phyloP scores from a whole-genome alignment of 2,113 vertebrate species.

The Microtus pennsylvanicus region DNA sequence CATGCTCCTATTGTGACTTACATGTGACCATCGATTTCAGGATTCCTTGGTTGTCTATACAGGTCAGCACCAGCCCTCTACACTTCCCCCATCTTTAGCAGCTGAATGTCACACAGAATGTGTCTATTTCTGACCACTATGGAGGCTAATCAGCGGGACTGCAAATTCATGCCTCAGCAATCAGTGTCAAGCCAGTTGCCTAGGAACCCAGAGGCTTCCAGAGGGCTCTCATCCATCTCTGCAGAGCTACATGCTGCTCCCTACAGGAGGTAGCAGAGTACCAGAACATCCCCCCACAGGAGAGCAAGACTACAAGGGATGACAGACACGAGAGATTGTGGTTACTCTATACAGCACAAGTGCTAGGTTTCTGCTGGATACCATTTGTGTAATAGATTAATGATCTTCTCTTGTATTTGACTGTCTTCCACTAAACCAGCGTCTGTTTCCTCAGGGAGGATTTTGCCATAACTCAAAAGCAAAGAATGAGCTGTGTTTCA shows the following conservation, averaged over 20 bases:
- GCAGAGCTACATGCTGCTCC: background rate
- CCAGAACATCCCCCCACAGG: background rate
- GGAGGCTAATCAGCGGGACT: background rate
- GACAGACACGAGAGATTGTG: background rate
- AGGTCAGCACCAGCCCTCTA: background rate
- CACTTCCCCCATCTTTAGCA: background rate
- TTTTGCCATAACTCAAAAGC: background rate
- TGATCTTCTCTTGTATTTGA: background rate
- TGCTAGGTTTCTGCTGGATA: background rate
- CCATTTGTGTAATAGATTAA: background rate
- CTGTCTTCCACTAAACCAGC: background rate
- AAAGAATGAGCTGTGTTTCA: background rate
- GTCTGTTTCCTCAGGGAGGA: background rate
- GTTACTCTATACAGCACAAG: background rate
- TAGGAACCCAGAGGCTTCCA: background rate
- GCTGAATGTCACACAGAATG: background rate
- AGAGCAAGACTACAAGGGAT: background rate
- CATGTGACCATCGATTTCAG: too few species aligned
- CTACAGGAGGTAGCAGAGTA: background rate
- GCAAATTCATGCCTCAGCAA: background rate
- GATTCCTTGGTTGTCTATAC: background rate
- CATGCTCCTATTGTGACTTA: background rate
- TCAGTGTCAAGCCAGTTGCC: background rate
- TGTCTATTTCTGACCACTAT: background rate
- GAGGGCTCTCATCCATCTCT: background rate